phyloP scores from a whole-genome alignment of 2,113 vertebrate genomes.

The Scatophagus argus region DNA sequence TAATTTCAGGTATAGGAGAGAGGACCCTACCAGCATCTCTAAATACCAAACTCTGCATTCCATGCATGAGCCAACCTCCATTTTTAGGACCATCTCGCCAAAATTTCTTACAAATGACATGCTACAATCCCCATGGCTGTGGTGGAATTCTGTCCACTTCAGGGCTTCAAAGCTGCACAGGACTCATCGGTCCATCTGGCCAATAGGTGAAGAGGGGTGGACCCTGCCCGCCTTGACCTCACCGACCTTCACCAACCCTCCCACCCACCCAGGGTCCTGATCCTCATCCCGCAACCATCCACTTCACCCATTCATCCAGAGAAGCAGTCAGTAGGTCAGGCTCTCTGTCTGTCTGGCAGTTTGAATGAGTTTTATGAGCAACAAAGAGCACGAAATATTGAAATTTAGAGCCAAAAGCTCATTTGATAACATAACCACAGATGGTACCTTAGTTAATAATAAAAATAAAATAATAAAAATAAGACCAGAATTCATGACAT shows the following conservation, averaged over 20 bases:
- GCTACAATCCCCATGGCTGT: conserved; percentile 81
- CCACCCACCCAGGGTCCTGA: conserved; percentile 38
- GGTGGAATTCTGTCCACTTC: conserved; percentile 78
- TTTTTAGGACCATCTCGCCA: conserved; percentile 78
- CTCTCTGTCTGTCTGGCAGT: conserved; percentile 11
- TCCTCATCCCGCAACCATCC: conserved; percentile 45
- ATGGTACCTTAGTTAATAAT: no score
- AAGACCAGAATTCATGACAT: neutral
- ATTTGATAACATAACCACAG: neutral
- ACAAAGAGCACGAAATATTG: neutral
- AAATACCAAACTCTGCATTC: conserved; percentile 59
- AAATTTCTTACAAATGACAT: conserved; percentile 75
- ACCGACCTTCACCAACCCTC: conserved; percentile 66
- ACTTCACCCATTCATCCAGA: conserved; percentile 24
- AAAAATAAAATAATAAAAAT: no score
- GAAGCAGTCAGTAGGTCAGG: conserved; percentile 33
- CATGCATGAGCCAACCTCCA: conserved; percentile 32
- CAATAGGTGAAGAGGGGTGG: conserved; percentile 76
- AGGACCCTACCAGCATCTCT: conserved; percentile 1
- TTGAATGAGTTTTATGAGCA: neutral
- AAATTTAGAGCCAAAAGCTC: neutral
- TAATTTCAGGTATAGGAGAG: conserved; percentile 36
- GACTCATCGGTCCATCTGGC: conserved; percentile 42
- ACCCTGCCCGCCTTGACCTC: conserved; percentile 77
- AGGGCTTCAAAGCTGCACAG: conserved; percentile 67